These are phyloP conservation scores for Lepus oiostolus DNA, from an alignment of 2,797 vertebrate species.

Conservation along the genomic window DNA sequence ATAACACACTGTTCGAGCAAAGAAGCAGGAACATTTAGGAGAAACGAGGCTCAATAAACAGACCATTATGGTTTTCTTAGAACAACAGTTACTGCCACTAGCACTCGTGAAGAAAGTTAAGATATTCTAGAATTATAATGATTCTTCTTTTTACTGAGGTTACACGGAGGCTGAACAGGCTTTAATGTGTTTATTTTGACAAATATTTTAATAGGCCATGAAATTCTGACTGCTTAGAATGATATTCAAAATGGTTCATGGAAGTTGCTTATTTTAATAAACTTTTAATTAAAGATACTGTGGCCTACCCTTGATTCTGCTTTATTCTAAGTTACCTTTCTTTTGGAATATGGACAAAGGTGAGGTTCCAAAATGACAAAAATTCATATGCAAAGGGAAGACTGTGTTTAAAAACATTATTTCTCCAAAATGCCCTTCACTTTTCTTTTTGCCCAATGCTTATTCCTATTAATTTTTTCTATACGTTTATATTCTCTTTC, in stretches of 20 bases:
- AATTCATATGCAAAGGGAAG: conserved; percentile 1
- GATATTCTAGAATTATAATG: conserved; percentile 18
- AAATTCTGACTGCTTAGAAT: conserved; percentile 42
- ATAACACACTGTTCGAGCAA: conserved; percentile 51
- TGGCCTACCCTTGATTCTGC: background rate
- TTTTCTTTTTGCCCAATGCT: conserved; percentile 53
- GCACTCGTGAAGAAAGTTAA: conserved; percentile 56
- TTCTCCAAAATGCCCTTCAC: conserved; percentile 38
- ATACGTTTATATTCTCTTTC: conserved; percentile 1
- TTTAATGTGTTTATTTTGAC: conserved; percentile 16
- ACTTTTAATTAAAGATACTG: conserved; percentile 29
- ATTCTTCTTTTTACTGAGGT: conserved; percentile 40
- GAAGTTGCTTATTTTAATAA: conserved; percentile 15
- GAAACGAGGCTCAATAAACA: conserved; percentile 44
- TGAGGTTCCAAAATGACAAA: conserved; percentile 36
- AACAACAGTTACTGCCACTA: conserved; percentile 36
- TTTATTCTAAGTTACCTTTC: conserved; percentile 27
- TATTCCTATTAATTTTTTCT: background rate
- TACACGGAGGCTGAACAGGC: background rate
- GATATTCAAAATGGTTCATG: conserved; percentile 55
- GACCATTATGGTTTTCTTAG: conserved; percentile 54
- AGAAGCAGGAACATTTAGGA: conserved; percentile 56
- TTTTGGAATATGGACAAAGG: conserved; percentile 15
- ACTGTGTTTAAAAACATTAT: conserved; percentile 34
- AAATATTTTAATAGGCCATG: conserved; percentile 52